Evolutionary conservation across 2,113 vertebrate species (phyloP).

Genomic region (Callaeas wilsoni): DNA sequence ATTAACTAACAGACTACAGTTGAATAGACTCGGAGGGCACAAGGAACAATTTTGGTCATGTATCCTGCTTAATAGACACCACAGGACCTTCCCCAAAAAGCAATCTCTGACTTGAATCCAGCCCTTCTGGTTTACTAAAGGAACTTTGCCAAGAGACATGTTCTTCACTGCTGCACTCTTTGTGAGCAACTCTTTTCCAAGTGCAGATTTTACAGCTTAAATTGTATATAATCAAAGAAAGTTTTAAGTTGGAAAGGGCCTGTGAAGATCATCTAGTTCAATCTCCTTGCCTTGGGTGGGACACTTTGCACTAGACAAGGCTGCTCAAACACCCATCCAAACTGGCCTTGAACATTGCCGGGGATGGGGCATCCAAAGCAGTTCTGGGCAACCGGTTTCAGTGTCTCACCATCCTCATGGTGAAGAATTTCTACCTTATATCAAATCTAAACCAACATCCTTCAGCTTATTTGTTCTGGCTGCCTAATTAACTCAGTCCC

Average conservation of each 20-base stretch:
- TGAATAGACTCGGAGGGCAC: background rate
- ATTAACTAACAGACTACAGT: background rate
- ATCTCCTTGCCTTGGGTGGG: background rate
- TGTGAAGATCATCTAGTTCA: background rate
- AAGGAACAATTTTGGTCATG: background rate
- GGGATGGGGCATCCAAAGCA: fast-evolving
- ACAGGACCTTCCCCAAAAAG: background rate
- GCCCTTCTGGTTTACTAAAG: background rate
- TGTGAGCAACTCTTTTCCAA: background rate
- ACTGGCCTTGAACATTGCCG: background rate
- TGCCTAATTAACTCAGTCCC: background rate
- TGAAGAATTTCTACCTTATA: background rate
- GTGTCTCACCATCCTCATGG: background rate
- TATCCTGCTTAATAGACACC: background rate
- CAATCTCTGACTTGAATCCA: background rate
- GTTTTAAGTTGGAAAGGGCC: background rate
- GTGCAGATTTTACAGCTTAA: background rate
- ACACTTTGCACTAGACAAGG: background rate
- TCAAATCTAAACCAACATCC: background rate
- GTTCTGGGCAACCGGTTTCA: background rate
- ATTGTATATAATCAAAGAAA: background rate
- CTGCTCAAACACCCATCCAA: background rate
- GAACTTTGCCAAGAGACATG: background rate
- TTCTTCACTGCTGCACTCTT: background rate
- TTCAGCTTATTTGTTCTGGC: background rate